Percentiles rank a stretch among this genome's conserved stretches.
Evolutionary conservation across 1,140 invertebrate species (phyloP).

Genomic region (Theocolax elegans): DNA sequence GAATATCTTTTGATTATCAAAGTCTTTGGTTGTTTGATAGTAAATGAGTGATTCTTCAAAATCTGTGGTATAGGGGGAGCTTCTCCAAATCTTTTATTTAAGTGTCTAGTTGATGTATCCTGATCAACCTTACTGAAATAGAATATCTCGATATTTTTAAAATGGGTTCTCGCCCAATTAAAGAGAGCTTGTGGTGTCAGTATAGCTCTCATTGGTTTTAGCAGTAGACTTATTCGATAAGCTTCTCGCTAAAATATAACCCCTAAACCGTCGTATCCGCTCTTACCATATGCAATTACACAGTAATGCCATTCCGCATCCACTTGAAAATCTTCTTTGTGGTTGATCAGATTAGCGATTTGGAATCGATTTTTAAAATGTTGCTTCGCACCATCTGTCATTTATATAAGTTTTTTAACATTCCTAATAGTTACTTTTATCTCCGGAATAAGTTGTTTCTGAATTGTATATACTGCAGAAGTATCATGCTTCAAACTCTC

Average conservation of each 20-base stretch:
- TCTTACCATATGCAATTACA: background rate
- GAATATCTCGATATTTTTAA: no score
- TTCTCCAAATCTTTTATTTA: no score
- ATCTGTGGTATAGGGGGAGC: no score
- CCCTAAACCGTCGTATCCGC: background rate
- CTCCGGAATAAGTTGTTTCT: background rate
- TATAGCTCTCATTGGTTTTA: background rate
- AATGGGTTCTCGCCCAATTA: background rate
- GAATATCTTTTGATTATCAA: no score
- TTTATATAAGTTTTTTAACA: background rate
- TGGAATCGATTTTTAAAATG: background rate
- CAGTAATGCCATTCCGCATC: background rate
- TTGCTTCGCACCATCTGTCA: background rate
- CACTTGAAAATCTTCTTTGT: background rate
- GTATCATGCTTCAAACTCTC: no score
- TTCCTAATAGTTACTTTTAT: background rate
- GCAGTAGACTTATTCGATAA: background rate
- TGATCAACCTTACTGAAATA: no score
- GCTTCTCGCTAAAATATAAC: background rate
- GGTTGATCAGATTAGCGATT: background rate
- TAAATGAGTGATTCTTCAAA: no score
- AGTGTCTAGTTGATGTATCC: no score
- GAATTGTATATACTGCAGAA: no score
- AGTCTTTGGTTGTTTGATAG: no score
- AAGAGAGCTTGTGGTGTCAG: background rate